Percentiles rank a stretch among this genome's conserved stretches.
These are phyloP conservation scores for Gnathonemus longibarbis DNA, from an alignment of 2,113 vertebrate species.

Conservation along the genomic window DNA sequence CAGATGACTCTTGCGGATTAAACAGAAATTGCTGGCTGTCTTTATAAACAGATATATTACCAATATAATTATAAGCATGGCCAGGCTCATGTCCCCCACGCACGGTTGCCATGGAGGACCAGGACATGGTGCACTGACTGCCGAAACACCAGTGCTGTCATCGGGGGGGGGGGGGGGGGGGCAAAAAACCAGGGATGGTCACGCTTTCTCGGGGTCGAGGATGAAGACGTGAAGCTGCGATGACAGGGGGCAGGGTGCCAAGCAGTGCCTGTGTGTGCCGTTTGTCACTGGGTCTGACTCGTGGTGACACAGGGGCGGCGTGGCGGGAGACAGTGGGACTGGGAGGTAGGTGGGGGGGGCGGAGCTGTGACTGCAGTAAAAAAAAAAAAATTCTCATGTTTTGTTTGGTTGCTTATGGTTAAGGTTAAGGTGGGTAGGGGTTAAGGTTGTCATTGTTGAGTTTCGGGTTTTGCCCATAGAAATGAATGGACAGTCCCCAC, in stretches of 20 bases:
- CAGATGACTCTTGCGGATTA: neutral
- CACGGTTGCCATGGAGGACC: neutral
- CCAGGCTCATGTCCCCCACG: neutral
- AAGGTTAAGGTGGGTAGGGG: too few species aligned
- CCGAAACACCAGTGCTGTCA: neutral
- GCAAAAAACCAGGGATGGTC: too few species aligned
- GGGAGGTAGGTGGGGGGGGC: neutral
- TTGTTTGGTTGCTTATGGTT: too few species aligned
- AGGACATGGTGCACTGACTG: neutral
- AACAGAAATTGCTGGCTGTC: neutral
- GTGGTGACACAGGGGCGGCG: neutral
- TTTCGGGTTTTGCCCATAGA: too few species aligned
- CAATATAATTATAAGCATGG: neutral
- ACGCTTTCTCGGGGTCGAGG: too few species aligned
- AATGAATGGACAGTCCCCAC: too few species aligned
- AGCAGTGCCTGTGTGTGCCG: neutral
- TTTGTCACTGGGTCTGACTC: neutral
- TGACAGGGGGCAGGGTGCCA: neutral
- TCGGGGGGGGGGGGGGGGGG: neutral
- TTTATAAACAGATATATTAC: neutral
- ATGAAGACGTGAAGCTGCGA: neutral
- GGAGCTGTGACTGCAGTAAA: too few species aligned
- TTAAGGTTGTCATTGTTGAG: too few species aligned
- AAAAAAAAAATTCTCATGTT: too few species aligned
- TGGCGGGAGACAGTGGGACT: neutral